Evolutionary conservation across 2,888 invertebrate species (phyloP).

Genomic region (Cephus spinipes): DNA sequence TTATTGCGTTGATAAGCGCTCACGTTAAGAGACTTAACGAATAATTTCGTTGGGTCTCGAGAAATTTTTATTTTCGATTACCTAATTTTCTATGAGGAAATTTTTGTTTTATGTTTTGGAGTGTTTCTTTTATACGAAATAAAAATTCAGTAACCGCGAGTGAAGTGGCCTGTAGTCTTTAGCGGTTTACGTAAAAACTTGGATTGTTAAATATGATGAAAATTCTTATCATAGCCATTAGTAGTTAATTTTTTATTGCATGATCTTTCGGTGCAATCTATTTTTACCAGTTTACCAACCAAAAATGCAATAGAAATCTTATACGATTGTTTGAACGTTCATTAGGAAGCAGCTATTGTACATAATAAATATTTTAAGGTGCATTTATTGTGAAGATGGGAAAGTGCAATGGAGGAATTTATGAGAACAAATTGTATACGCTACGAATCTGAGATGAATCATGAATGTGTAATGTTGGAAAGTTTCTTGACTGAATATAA

Average conservation of each 20-base stretch:
- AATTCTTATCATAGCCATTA: constrained; percentile 23
- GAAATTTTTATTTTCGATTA: background rate
- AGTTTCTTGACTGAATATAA: constrained; percentile 47
- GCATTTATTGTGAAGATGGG: constrained; percentile 64
- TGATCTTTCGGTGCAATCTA: constrained; percentile 47
- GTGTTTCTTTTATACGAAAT: constrained; percentile 4
- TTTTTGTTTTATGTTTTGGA: background rate
- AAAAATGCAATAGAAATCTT: constrained; percentile 40
- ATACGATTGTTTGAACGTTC: constrained; percentile 37
- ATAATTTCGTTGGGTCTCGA: background rate
- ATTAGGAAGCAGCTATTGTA: constrained; percentile 53
- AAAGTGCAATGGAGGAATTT: constrained; percentile 64
- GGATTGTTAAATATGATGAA: constrained; percentile 16
- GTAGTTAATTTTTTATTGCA: constrained; percentile 28
- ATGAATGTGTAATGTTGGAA: constrained; percentile 27
- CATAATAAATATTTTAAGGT: constrained; percentile 58
- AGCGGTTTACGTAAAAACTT: constrained; percentile 24
- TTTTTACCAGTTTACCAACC: constrained; percentile 41
- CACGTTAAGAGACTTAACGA: background rate
- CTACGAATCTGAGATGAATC: constrained; percentile 17
- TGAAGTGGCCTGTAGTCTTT: constrained; percentile 4
- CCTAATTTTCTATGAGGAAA: background rate
- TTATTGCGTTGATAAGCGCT: background rate
- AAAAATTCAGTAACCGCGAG: constrained; percentile 11
- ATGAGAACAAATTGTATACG: constrained; percentile 19